Conservation (phyloP, 2,797 vertebrate genomes). For the Acanthopagrus latus region DNA sequence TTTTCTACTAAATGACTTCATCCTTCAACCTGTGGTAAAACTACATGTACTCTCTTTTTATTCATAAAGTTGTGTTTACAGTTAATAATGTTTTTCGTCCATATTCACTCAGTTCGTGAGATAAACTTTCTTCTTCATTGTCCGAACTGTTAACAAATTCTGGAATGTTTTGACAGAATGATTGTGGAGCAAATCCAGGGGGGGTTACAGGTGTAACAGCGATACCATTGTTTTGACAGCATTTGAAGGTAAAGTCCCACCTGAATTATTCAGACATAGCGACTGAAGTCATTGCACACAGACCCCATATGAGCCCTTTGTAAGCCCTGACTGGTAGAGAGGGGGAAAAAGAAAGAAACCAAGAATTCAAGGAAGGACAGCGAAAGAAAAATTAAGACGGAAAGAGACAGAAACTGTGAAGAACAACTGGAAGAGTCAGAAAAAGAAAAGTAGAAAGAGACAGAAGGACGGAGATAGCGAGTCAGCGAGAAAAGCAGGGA, state of each 20-base stretch:
- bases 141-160: constrained; percentile 34
- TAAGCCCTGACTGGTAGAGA: constrained; percentile 37
- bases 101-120: neutral
- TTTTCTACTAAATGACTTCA: neutral
- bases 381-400: neutral
- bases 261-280: constrained; percentile 74
- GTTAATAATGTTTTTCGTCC: neutral
- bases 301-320: constrained; percentile 41
- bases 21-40: neutral
- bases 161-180: constrained; percentile 55
- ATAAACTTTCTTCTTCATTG: constrained; percentile 18
- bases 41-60: neutral
- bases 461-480: constrained; percentile 6
- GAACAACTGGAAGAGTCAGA: constrained; percentile 11
- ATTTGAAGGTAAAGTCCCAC: constrained; percentile 62
- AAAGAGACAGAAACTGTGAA: neutral
- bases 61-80: neutral
- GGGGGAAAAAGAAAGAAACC: neutral
- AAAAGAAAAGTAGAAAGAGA: constrained; percentile 21
- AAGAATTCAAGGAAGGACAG: constrained; percentile 12
- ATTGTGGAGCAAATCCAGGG: constrained; percentile 58
- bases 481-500: constrained; percentile 25
- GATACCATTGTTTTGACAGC: constrained; percentile 66
- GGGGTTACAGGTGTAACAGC: constrained; percentile 46
- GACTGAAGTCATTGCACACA: constrained; percentile 47